Evolutionary conservation across 30 jellyfish, hydroid and myxozoan genomes (phyloP).

Genomic region (Hydra vulgaris): DNA sequence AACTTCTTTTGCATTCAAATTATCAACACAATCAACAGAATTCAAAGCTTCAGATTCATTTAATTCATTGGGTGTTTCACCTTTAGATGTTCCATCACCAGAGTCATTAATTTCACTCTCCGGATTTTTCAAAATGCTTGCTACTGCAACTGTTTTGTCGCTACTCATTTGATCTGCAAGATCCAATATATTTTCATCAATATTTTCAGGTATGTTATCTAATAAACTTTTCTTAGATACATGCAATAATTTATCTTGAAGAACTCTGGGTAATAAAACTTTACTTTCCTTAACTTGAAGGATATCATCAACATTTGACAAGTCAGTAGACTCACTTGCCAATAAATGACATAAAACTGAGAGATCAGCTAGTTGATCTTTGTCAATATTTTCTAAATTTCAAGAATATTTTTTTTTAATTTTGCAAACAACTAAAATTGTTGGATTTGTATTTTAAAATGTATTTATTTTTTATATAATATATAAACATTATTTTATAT

Average conservation of each 20-base stretch:
- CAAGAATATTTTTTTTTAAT: not conserved
- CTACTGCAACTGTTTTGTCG: not conserved
- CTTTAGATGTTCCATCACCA: no score
- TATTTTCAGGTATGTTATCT: not conserved
- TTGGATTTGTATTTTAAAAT: no score
- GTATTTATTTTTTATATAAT: no score
- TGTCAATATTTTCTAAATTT: not conserved
- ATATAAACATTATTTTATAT: no score
- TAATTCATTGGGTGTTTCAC: no score
- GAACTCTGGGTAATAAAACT: not conserved
- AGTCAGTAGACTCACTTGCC: not conserved
- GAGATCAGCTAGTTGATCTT: not conserved
- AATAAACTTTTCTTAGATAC: conserved; percentile 3
- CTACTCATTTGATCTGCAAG: not conserved
- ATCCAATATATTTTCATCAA: not conserved
- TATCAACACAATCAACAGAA: no score
- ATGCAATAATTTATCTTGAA: not conserved
- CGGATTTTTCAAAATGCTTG: not conserved
- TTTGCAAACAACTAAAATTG: no score
- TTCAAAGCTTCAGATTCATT: no score
- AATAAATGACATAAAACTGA: not conserved
- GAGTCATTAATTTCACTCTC: no score
- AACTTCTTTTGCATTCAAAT: not conserved
- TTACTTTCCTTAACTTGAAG: not conserved
- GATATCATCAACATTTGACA: not conserved